phyloP scores from a whole-genome alignment of 2,797 vertebrate species.

The Pseudochirops cupreus region DNA sequence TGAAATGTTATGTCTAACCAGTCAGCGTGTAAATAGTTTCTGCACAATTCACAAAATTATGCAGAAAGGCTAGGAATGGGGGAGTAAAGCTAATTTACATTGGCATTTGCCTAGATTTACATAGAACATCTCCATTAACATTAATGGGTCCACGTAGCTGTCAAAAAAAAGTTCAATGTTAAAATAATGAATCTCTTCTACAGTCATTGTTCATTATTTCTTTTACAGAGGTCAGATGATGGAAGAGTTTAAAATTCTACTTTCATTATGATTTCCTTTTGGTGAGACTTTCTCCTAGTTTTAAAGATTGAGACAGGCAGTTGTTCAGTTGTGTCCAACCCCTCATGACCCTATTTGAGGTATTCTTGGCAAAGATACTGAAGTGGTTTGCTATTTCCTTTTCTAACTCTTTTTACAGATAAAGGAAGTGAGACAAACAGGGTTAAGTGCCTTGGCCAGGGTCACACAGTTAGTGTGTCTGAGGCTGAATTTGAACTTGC shows the following conservation, averaged over 20 bases:
- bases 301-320: not conserved
- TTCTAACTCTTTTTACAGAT: not conserved
- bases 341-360: not conserved
- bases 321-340: not conserved
- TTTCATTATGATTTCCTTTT: not conserved
- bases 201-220: not conserved
- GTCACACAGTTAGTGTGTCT: not conserved
- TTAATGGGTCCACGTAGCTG: constrained; percentile 72
- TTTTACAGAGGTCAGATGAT: not conserved
- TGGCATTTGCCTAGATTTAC: constrained; percentile 77
- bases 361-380: not conserved
- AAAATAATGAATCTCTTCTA: not conserved
- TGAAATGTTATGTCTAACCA: constrained; percentile 73
- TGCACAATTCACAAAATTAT: constrained; percentile 77
- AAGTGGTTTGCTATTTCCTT: not conserved
- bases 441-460: not conserved
- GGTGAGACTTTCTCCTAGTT: not conserved
- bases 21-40: constrained; percentile 78
- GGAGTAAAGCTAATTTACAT: constrained; percentile 76
- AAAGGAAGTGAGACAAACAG: not conserved
- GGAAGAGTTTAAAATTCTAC: not conserved
- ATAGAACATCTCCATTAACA: constrained; percentile 76
- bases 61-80: constrained; percentile 64
- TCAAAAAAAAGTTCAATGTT: constrained; percentile 63
- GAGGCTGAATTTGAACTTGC: not conserved